Percentiles rank a stretch among this genome's conserved stretches.
These are phyloP conservation scores for Parascotia fuliginaria DNA, from an alignment of 2,888 invertebrate species.

Conservation along the genomic window DNA sequence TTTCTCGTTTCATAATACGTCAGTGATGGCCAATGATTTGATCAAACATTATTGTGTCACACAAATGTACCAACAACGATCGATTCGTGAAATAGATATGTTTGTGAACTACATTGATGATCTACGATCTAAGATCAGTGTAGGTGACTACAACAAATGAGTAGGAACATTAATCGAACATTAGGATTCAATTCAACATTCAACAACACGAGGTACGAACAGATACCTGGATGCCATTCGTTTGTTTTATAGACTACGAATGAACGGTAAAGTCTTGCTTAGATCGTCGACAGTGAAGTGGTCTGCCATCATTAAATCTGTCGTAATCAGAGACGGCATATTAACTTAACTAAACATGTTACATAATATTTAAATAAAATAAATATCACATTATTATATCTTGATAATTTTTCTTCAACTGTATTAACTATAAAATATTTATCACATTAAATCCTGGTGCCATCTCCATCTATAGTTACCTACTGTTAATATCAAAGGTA, in stretches of 20 bases:
- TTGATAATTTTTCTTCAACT: background rate
- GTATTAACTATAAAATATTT: background rate
- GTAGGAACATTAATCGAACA: constrained; percentile 28
- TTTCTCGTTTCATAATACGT: background rate
- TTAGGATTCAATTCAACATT: constrained; percentile 40
- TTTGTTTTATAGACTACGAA: constrained; percentile 78
- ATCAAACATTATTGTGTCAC: background rate
- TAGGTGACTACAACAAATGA: constrained; percentile 33
- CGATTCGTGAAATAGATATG: background rate
- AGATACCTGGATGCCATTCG: constrained; percentile 67
- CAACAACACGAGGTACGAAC: constrained; percentile 32
- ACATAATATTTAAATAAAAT: constrained; percentile 6
- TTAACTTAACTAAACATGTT: constrained; percentile 24
- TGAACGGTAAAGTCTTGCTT: constrained; percentile 80
- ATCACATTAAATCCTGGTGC: constrained; percentile 4
- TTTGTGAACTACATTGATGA: constrained; percentile 16
- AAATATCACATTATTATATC: background rate
- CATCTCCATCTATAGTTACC: constrained; percentile 17
- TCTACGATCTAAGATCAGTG: constrained; percentile 18
- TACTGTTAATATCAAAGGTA: constrained; percentile 34
- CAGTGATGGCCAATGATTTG: background rate
- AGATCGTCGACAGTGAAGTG: constrained; percentile 76
- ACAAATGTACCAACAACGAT: background rate
- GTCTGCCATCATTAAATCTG: constrained; percentile 84
- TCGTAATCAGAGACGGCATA: constrained; percentile 59